Percentiles rank a stretch among this genome's conserved stretches.
Evolutionary conservation across 2,113 vertebrate genomes (phyloP).

Genomic region (Chrysemys picta): DNA sequence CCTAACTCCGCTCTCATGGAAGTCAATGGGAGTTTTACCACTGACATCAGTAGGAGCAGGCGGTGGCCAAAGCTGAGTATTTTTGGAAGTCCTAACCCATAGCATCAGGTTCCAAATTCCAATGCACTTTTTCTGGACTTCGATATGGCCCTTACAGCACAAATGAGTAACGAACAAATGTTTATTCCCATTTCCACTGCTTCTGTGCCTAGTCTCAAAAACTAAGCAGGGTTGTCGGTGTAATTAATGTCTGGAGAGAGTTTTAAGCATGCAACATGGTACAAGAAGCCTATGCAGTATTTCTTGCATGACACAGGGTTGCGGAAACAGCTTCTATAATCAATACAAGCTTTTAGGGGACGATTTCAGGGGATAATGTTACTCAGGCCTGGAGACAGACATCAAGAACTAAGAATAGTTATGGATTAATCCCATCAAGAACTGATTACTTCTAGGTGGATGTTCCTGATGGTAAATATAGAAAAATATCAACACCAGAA

Average conservation of each 20-base stretch:
- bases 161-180: background rate
- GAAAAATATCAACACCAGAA: background rate
- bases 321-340: slow-evolving; percentile 4
- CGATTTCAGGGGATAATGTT: slow-evolving; percentile 1
- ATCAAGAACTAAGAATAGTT: background rate
- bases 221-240: background rate
- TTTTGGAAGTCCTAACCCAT: background rate
- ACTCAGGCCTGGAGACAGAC: slow-evolving; percentile 1
- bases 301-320: background rate
- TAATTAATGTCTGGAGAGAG: background rate
- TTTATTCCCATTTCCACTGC: background rate
- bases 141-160: background rate
- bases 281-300: background rate
- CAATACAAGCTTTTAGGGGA: slow-evolving; percentile 28
- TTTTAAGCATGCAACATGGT: background rate
- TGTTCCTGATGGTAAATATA: background rate
- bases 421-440: background rate
- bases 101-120: background rate
- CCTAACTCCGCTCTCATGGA: background rate
- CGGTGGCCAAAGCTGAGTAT: background rate
- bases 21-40: background rate
- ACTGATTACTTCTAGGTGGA: background rate
- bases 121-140: background rate
- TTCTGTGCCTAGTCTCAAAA: background rate
- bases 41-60: too few species aligned